These are phyloP conservation scores for Xestia xanthographa DNA, from an alignment of 2,888 invertebrate species.

Conservation along the genomic window DNA sequence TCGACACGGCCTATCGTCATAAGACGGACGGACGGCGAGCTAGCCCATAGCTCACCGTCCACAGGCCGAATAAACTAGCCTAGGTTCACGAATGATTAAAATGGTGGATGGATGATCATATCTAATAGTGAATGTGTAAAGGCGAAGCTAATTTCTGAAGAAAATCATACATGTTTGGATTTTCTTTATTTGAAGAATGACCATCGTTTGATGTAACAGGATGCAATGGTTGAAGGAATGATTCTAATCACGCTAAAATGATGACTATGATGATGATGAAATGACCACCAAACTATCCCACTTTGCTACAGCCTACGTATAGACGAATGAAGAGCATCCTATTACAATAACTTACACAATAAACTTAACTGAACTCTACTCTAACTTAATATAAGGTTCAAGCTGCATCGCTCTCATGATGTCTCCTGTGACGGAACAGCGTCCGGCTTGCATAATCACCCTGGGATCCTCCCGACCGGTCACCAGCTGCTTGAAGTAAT, in stretches of 20 bases:
- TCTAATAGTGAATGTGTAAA: background rate
- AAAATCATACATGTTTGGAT: background rate
- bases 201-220: background rate
- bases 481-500: slow-evolving; percentile 85
- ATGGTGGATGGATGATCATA: background rate
- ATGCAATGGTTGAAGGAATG: background rate
- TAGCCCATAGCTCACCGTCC: no score
- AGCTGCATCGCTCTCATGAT: slow-evolving; percentile 89
- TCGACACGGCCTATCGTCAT: no score
- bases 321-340: background rate
- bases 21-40: no score
- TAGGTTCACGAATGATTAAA: background rate
- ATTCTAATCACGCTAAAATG: background rate
- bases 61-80: no score
- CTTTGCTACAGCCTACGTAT: background rate
- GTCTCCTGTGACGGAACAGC: slow-evolving; percentile 88
- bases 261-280: background rate
- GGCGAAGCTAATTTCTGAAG: background rate
- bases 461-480: slow-evolving; percentile 83
- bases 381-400: slow-evolving; percentile 84
- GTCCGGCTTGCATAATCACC: slow-evolving; percentile 86
- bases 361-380: slow-evolving; percentile 66
- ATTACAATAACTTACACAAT: background rate
- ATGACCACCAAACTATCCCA: background rate
- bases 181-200: background rate